Evolutionary conservation across 2,113 vertebrate species (phyloP).

Genomic region (Oenanthe melanoleuca): DNA sequence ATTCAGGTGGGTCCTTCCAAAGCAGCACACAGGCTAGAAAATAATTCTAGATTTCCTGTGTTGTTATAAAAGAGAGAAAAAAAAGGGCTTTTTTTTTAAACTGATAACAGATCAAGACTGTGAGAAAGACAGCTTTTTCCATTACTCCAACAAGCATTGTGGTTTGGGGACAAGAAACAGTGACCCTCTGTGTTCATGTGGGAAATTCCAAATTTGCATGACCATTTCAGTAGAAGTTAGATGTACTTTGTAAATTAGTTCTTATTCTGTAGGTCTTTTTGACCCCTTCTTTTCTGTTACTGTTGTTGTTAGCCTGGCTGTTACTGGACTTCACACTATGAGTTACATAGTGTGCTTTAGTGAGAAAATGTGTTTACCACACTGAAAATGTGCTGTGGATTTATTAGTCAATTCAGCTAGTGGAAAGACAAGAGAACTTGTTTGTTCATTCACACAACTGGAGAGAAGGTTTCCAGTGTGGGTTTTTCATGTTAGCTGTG

Average conservation of each 20-base stretch:
- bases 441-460: conserved; percentile 2
- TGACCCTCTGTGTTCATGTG: not conserved
- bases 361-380: not conserved
- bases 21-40: not conserved
- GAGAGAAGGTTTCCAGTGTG: not conserved
- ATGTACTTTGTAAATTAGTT: not conserved
- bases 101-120: not conserved
- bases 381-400: not conserved
- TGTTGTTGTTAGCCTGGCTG: not conserved
- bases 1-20: not conserved
- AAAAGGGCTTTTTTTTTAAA: not conserved
- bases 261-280: not conserved
- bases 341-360: not conserved
- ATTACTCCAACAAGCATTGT: not conserved
- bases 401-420: not conserved
- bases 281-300: not conserved
- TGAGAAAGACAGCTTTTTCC: not conserved
- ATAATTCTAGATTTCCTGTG: not conserved
- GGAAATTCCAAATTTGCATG: not conserved
- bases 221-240: not conserved
- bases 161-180: not conserved
- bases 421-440: conserved; percentile 22
- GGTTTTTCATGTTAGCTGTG: not conserved
- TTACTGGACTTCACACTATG: not conserved
- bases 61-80: not conserved